Evolutionary conservation across 2,797 vertebrate genomes (phyloP), one percentile per base, ranked within the genome.

Genomic region (Harpagifer antarcticus): DNA sequence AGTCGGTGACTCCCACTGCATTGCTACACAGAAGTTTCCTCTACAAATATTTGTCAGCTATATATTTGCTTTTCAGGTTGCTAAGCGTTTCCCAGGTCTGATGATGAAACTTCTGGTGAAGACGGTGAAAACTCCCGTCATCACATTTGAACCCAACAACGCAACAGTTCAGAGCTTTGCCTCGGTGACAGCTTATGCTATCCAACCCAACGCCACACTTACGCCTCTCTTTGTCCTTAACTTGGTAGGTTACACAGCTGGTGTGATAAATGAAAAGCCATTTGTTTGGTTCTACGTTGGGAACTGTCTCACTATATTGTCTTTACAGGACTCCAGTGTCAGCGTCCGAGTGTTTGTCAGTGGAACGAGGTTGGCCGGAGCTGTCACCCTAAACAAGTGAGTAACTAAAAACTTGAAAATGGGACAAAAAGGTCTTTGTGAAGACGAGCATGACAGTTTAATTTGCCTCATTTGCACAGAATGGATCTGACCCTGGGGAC

Each of bases 31-130:
- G 23, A 23, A 23, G 23, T 23, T 23, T 23, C 23, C 23, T 23
- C 2, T 23, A 23, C 23, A 23, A 23, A 23, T 33, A 8, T 17
- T 40, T 49, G 4, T 66, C 49, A 66, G 2, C 0, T 10, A 6
- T 12, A 6, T 47, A 10, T 13, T 0, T 69, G 5, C 60, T 2
- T 74, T 83, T 42, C 45, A 96, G 95, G 79, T 96, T 47, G 80
- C 87, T 27, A 90, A 92, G 76, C 70, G 42, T 40, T 95, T 90
- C 59, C 95, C 95, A 3, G 88, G 79, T 57, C 80, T 95, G 86
- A 88, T 88, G 92, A 90, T 96, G 86, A 92, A 94, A 57, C 82
- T 95, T 37, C 62, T 95, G 82, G 75, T 95, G 64, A 86, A 93
- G 65, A 87, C 56, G 0, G 71, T 0, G 11, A 86, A 92, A 56